Evolutionary conservation across 2,113 vertebrate genomes (phyloP).

Genomic region (Machaerirhynchus nigripectus): DNA sequence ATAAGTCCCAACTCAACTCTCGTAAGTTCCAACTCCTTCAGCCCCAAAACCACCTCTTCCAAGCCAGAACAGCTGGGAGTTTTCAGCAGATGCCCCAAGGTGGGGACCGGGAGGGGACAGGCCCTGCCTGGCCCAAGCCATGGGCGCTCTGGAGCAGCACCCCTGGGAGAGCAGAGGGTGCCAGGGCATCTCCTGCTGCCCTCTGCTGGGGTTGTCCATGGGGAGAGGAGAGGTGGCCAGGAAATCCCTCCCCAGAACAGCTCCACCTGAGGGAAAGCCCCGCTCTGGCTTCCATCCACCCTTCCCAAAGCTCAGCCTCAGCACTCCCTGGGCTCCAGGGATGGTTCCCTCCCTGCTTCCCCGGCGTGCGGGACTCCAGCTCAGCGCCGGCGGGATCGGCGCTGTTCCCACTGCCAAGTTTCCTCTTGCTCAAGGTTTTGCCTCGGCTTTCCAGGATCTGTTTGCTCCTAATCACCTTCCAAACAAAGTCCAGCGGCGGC

Average conservation of each 20-base stretch:
- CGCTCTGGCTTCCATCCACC: background rate
- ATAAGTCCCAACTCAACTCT: background rate
- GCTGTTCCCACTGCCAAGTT: background rate
- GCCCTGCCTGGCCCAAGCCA: background rate
- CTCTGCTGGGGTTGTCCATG: background rate
- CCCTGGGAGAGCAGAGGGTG: background rate
- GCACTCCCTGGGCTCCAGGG: background rate
- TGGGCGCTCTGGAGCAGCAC: background rate
- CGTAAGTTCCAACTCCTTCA: background rate
- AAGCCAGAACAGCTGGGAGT: background rate
- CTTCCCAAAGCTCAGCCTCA: background rate
- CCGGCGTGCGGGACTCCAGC: background rate
- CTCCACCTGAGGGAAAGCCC: no score
- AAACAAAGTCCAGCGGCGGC: background rate
- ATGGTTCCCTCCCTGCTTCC: background rate
- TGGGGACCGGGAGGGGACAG: no score
- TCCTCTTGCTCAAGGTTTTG: background rate
- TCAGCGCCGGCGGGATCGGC: accelerated
- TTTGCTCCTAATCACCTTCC: background rate
- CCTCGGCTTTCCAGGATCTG: background rate
- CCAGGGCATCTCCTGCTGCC: background rate
- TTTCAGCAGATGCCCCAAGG: background rate
- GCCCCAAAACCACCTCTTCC: background rate
- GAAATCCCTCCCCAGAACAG: background rate
- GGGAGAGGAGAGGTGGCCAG: background rate